phyloP scores from a whole-genome alignment of 2,113 vertebrate species.

The Chionomys nivalis region DNA sequence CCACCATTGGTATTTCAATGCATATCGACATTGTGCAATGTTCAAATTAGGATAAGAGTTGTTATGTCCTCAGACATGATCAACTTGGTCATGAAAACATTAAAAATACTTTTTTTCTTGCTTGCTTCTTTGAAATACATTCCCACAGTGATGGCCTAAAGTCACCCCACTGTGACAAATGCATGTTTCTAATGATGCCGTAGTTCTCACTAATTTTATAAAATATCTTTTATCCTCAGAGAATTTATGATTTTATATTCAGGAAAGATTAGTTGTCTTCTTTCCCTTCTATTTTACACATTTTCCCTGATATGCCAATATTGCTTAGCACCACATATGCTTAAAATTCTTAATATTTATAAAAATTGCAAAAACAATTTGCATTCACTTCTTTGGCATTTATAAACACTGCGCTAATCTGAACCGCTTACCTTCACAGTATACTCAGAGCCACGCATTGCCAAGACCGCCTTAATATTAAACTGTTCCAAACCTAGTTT shows the following conservation, averaged over 20 bases:
- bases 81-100: not conserved
- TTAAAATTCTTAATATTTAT: slow-evolving; percentile 77
- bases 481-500: slow-evolving; percentile 34
- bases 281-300: slow-evolving; percentile 63
- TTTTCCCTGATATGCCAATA: slow-evolving; percentile 70
- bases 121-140: not conserved
- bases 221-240: not conserved
- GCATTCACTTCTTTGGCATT: slow-evolving; percentile 50
- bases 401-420: slow-evolving; percentile 68
- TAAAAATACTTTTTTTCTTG: not conserved
- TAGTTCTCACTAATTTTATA: not conserved
- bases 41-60: not conserved
- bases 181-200: slow-evolving; percentile 29
- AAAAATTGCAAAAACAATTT: slow-evolving; percentile 69
- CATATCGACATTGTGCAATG: not conserved
- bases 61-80: not conserved
- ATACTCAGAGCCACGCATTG: slow-evolving; percentile 50
- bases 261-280: slow-evolving; percentile 33
- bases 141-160: not conserved
- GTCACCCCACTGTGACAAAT: not conserved
- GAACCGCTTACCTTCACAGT: slow-evolving; percentile 49
- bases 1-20: not conserved
- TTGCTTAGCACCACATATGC: slow-evolving; percentile 77
- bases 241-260: slow-evolving; percentile 44
- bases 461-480: not conserved